Evolutionary conservation across 2,113 vertebrate genomes (phyloP).

Genomic region (Tympanuchus pallidicinctus): DNA sequence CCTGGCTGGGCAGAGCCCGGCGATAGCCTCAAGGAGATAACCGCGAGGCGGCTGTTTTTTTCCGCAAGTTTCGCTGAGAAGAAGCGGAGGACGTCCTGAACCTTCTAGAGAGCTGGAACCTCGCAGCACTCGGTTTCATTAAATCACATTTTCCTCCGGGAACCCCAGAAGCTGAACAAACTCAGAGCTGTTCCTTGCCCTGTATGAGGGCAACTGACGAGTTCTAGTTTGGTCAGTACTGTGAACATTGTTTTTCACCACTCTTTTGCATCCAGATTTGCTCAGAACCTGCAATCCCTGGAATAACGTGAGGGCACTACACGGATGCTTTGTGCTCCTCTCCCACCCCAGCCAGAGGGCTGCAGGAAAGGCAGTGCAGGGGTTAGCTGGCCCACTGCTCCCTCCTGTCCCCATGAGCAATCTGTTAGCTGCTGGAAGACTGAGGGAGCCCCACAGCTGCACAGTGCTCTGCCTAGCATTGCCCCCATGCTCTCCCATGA

Average conservation of each 20-base stretch:
- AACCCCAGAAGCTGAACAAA: background rate
- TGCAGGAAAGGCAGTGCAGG: background rate
- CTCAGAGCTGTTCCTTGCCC: background rate
- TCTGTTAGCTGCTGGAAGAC: background rate
- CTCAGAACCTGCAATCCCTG: background rate
- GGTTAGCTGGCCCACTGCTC: background rate
- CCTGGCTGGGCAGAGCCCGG: background rate
- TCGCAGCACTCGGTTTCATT: background rate
- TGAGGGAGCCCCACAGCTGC: background rate
- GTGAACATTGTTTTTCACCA: background rate
- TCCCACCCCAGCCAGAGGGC: background rate
- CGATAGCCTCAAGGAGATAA: slow-evolving; percentile 53
- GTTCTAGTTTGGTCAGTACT: background rate
- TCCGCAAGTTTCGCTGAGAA: background rate
- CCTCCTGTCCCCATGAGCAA: background rate
- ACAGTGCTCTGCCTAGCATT: background rate
- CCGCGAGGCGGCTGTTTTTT: background rate
- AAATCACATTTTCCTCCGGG: background rate
- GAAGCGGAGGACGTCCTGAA: background rate
- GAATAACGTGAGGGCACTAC: background rate
- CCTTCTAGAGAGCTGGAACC: background rate
- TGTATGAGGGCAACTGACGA: background rate
- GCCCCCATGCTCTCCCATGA: fast-evolving
- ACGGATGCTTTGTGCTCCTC: background rate
- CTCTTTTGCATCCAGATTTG: background rate